Percentiles rank a stretch among this genome's conserved stretches.
Evolutionary conservation across 2,888 invertebrate species (phyloP).

Genomic region (Acronicta alni): DNA sequence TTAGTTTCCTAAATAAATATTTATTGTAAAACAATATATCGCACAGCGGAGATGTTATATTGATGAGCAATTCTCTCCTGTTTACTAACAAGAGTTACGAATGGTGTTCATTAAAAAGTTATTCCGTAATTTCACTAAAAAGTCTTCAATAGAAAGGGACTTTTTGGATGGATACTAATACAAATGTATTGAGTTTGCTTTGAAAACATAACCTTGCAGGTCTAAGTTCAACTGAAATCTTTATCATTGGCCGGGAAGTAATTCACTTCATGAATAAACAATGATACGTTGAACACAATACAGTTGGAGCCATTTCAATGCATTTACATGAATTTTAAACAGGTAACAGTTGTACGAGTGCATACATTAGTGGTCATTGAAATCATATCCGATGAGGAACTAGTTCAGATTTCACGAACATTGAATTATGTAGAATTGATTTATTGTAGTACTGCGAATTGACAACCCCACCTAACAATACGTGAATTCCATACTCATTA

Average conservation of each 20-base stretch:
- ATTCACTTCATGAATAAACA: constrained; percentile 33
- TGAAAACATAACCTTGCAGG: neutral
- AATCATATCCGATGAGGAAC: constrained; percentile 36
- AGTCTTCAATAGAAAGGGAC: no score
- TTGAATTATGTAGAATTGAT: constrained; percentile 10
- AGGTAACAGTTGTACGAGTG: constrained; percentile 32
- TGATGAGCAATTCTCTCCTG: no score
- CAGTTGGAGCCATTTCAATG: constrained; percentile 24
- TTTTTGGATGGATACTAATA: no score
- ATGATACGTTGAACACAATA: constrained; percentile 43
- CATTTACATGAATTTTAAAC: constrained; percentile 38
- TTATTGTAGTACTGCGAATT: constrained; percentile 2
- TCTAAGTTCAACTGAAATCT: constrained; percentile 20
- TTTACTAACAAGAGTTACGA: no score
- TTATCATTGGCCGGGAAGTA: constrained; percentile 12
- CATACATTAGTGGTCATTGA: constrained; percentile 25
- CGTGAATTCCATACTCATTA: no score
- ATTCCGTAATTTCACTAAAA: no score
- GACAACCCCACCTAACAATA: neutral
- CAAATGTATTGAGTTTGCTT: neutral
- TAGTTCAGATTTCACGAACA: constrained; percentile 17
- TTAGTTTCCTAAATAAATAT: neutral
- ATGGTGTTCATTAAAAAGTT: no score
- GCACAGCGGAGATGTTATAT: constrained; percentile 8
- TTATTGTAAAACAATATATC: constrained; percentile 5